Evolutionary conservation across 2,797 vertebrate species (phyloP).

Genomic region (Orientallactaga sibirica): DNA sequence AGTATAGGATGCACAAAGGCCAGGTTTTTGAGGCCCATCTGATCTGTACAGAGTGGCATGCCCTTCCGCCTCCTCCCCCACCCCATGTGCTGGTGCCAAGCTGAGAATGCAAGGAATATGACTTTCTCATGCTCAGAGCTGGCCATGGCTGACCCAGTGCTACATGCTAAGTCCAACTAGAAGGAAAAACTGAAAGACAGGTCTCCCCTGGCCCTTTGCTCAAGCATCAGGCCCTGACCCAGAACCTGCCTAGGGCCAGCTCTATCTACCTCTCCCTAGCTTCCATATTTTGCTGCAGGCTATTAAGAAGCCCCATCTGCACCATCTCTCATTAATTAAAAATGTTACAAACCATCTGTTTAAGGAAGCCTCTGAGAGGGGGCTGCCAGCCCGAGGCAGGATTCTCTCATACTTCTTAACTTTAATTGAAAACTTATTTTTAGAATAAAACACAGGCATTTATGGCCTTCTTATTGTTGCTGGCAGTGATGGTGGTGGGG

Average conservation of each 20-base stretch:
- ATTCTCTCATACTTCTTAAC: constrained; percentile 57
- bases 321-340: constrained; percentile 80
- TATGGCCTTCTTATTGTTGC: constrained; percentile 8
- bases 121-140: not conserved
- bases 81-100: not conserved
- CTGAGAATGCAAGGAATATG: not conserved
- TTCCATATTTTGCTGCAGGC: constrained; percentile 70
- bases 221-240: not conserved
- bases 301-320: constrained; percentile 75
- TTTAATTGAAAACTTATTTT: constrained; percentile 76
- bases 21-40: not conserved
- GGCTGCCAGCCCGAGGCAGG: constrained; percentile 51
- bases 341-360: constrained; percentile 81
- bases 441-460: constrained; percentile 54
- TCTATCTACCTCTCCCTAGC: not conserved
- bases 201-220: not conserved
- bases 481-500: not conserved
- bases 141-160: not conserved
- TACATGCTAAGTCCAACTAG: not conserved
- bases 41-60: not conserved
- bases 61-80: not conserved
- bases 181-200: not conserved
- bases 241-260: not conserved
- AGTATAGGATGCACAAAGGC: not conserved
- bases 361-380: constrained; percentile 68